Evolutionary conservation across 1,140 invertebrate genomes (phyloP).

Genomic region (Uloborus diversus): DNA sequence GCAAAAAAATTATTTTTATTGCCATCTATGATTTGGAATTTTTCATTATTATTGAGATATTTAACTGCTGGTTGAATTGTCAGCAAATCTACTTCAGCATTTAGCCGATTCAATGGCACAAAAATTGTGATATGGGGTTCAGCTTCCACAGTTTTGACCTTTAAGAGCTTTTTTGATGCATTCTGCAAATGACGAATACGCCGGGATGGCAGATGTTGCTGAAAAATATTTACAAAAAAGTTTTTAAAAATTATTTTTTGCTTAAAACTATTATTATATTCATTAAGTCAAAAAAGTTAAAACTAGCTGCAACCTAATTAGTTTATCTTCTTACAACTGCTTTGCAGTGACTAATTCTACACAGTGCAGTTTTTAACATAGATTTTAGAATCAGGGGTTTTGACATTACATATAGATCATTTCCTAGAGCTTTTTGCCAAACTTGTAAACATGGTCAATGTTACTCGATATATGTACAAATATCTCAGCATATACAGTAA

Average conservation of each 20-base stretch:
- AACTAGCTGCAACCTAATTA: too few species aligned
- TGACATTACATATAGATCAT: too few species aligned
- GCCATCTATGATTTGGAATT: constrained; percentile 74
- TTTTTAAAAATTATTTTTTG: constrained; percentile 11
- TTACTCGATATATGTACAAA: too few species aligned
- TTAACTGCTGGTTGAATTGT: constrained; percentile 73
- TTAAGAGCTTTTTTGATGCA: constrained; percentile 53
- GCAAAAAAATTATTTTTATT: constrained; percentile 75
- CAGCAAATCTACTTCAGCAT: constrained; percentile 72
- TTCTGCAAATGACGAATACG: constrained; percentile 65
- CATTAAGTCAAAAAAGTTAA: too few species aligned
- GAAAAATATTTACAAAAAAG: neutral
- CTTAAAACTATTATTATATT: neutral
- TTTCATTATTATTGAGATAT: constrained; percentile 69
- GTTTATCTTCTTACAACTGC: too few species aligned
- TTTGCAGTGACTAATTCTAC: too few species aligned
- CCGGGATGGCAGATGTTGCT: constrained; percentile 51
- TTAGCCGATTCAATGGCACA: constrained; percentile 70
- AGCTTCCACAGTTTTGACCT: constrained; percentile 60
- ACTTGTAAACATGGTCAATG: too few species aligned
- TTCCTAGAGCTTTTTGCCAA: too few species aligned
- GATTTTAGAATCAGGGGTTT: too few species aligned
- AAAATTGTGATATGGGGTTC: constrained; percentile 69
- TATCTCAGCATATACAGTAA: too few species aligned
- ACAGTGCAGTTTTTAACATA: too few species aligned